phyloP scores from a whole-genome alignment of 2,888 invertebrate genomes.

The Pollenia amentaria region DNA sequence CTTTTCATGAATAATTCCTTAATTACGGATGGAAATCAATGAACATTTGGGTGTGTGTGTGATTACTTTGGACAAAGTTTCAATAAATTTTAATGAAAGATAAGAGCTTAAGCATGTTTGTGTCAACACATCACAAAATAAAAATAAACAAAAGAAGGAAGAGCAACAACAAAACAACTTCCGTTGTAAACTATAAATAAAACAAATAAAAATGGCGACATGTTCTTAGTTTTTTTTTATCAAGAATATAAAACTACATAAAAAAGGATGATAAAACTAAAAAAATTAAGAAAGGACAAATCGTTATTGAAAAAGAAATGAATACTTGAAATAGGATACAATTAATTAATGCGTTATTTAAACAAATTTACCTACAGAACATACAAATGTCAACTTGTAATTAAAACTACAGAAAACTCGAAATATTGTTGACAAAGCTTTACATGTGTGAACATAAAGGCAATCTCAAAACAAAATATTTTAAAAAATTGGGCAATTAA shows the following conservation, averaged over 20 bases:
- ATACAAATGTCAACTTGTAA: too few relatives aligned
- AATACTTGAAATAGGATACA: neutral
- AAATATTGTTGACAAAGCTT: too few relatives aligned
- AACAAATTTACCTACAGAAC: too few relatives aligned
- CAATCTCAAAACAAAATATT: too few relatives aligned
- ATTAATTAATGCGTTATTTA: too few relatives aligned
- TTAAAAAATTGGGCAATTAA: too few relatives aligned
- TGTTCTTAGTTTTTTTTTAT: slow-evolving; percentile 43
- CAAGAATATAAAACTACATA: slow-evolving; percentile 1
- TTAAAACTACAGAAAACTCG: too few relatives aligned
- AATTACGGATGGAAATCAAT: slow-evolving; percentile 18
- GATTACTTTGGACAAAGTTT: neutral
- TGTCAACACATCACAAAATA: slow-evolving; percentile 55
- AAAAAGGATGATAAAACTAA: slow-evolving; percentile 27
- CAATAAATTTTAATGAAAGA: slow-evolving; percentile 60
- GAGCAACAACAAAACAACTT: slow-evolving; percentile 27
- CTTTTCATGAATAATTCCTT: neutral
- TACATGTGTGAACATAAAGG: too few relatives aligned
- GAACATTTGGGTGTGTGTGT: neutral
- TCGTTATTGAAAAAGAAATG: neutral
- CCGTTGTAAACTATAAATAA: slow-evolving; percentile 50
- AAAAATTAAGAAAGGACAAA: slow-evolving; percentile 2
- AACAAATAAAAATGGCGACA: slow-evolving; percentile 71
- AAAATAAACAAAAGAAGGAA: slow-evolving; percentile 2
- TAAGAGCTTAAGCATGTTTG: slow-evolving; percentile 64